Percentiles rank a stretch among this genome's conserved stretches.
phyloP scores from a whole-genome alignment of 2,113 vertebrate species.

The Heterotis niloticus region DNA sequence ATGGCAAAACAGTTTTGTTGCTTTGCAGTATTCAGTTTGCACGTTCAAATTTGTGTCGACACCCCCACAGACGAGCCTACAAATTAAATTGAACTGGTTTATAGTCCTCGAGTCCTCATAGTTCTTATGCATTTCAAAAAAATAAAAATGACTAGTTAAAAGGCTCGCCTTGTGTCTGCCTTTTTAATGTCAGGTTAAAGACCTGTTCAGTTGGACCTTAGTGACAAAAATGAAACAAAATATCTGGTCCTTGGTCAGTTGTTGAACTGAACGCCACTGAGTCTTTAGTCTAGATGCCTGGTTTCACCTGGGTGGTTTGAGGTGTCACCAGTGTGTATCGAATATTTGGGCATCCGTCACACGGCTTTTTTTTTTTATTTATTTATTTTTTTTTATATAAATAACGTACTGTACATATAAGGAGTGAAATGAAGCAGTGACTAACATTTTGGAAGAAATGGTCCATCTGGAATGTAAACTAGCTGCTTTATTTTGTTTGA shows the following conservation, averaged over 20 bases:
- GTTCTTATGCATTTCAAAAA: background rate
- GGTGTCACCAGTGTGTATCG: constrained; percentile 20
- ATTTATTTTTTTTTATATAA: too few relatives aligned
- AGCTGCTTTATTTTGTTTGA: too few relatives aligned
- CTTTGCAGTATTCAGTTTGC: too few relatives aligned
- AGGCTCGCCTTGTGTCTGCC: constrained; percentile 3
- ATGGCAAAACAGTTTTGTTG: too few relatives aligned
- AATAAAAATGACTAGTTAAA: background rate
- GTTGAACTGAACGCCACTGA: constrained; percentile 12
- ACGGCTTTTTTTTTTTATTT: background rate
- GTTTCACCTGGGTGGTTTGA: background rate
- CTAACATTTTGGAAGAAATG: background rate
- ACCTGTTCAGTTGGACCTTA: background rate
- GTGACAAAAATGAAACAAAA: background rate
- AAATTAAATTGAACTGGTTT: too few relatives aligned
- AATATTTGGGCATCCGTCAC: constrained; percentile 23
- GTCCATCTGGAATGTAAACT: background rate
- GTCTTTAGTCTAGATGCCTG: background rate
- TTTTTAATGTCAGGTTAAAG: background rate
- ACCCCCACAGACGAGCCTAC: too few relatives aligned
- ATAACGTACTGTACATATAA: too few relatives aligned
- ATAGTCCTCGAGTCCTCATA: too few relatives aligned
- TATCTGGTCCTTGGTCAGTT: background rate
- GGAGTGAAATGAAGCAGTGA: background rate
- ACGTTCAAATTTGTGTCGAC: too few relatives aligned